These are phyloP conservation scores for Apis cerana DNA, from an alignment of 1,140 invertebrate species.

Conservation along the genomic window DNA sequence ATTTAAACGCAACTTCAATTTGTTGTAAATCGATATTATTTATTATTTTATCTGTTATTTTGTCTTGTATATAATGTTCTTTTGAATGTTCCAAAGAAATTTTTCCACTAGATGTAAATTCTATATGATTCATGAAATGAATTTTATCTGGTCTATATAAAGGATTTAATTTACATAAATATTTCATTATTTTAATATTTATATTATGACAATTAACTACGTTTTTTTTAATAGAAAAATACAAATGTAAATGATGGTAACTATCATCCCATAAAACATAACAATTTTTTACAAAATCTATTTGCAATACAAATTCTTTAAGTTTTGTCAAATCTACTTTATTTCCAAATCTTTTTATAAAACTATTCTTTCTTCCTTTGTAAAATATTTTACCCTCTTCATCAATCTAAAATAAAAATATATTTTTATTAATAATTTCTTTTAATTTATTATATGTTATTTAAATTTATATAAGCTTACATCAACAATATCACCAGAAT, in stretches of 20 bases:
- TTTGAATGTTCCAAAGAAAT: slow-evolving; percentile 67
- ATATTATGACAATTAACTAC: slow-evolving; percentile 62
- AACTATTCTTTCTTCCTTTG: slow-evolving; percentile 84
- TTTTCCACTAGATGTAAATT: slow-evolving; percentile 72
- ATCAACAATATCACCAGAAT: slow-evolving; percentile 86
- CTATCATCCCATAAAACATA: slow-evolving; percentile 81
- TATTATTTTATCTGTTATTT: slow-evolving; percentile 24
- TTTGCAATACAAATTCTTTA: slow-evolving; percentile 81
- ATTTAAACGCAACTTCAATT: slow-evolving; percentile 69
- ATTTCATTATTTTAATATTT: slow-evolving; percentile 77
- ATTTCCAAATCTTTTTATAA: slow-evolving; percentile 89
- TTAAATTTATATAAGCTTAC: slow-evolving; percentile 51
- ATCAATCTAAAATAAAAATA: slow-evolving; percentile 71
- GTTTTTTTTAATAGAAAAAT: slow-evolving; percentile 68
- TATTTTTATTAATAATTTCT: background rate
- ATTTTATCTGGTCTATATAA: slow-evolving; percentile 73
- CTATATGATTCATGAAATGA: slow-evolving; percentile 64
- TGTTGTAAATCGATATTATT: slow-evolving; percentile 77
- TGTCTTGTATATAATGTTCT: slow-evolving; percentile 43
- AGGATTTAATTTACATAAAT: slow-evolving; percentile 58
- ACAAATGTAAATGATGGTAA: slow-evolving; percentile 80
- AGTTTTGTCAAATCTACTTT: slow-evolving; percentile 84
- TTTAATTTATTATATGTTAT: slow-evolving; percentile 5
- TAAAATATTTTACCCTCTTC: slow-evolving; percentile 83
- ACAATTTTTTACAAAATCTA: slow-evolving; percentile 79